These are phyloP conservation scores for Hirudo medicinalis DNA, from an alignment of 1,140 invertebrate species.

Conservation along the genomic window DNA sequence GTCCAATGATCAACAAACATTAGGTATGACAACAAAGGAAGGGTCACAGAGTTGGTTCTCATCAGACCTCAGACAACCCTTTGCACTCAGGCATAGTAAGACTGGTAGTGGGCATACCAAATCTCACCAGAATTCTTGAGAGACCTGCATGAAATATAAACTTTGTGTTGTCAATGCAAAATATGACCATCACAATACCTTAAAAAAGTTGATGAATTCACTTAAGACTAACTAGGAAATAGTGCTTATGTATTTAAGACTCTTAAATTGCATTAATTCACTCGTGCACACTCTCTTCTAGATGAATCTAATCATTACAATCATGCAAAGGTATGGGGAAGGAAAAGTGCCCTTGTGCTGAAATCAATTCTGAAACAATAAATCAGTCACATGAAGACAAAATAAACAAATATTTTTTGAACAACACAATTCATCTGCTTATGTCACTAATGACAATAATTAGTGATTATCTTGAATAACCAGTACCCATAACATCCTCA, in stretches of 20 bases:
- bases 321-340: too few species aligned
- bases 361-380: too few species aligned
- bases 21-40: not conserved
- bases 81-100: constrained; percentile 24
- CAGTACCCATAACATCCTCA: not conserved
- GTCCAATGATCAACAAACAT: not conserved
- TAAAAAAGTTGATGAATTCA: not conserved
- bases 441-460: too few species aligned
- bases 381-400: too few species aligned
- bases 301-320: too few species aligned
- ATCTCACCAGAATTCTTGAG: constrained; percentile 39
- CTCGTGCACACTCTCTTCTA: too few species aligned
- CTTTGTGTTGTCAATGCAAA: not conserved
- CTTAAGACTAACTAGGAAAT: not conserved
- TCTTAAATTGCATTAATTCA: not conserved
- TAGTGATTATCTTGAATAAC: not conserved
- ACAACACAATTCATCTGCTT: not conserved
- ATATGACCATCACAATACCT: not conserved
- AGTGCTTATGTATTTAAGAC: not conserved
- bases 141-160: constrained; percentile 29
- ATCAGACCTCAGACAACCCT: too few species aligned
- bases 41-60: too few species aligned
- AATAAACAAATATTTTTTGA: too few species aligned
- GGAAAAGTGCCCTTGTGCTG: too few species aligned
- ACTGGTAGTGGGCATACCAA: constrained; percentile 37